Evolutionary conservation across 1,140 invertebrate species (phyloP), one percentile per base, ranked within the genome.

Genomic region (Dreissena rostriformis): DNA sequence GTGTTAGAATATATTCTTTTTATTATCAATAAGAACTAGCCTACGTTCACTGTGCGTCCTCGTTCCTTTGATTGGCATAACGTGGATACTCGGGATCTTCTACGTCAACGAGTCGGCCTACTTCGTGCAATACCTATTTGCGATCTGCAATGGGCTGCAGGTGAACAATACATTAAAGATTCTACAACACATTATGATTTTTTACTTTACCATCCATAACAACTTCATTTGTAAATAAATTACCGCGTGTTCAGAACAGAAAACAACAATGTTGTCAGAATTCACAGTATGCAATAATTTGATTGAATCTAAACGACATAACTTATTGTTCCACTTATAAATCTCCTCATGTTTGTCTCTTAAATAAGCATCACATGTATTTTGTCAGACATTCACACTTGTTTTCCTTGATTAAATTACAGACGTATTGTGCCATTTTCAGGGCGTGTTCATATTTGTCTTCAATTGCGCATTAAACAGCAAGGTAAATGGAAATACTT

Each of bases 61-160:
- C 4, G 65, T 78, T 26, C 76, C 76, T 14, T 14, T 78, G 39
- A 52, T 67, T 63, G 76, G 63, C 19, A 15, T 77, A 8, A 61
- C 76, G 8, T 78, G 76, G 76, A 53, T 78, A 15, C 39, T 78
- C 1, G 76, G 76, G 19, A 78, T 78, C 55, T 78, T 78, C 29
- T 68, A 78, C 57, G 26, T 78, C 8, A 66, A 53, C 66, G 66
- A 55, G 8, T 39, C 26, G n/a, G 67, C 55, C 63, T 26, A 49
- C 51, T 78, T 67, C 22, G 24, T 78, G 14, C 76, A 78, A 52
- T 78, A 66, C 55, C 28, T 78, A 24, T 78, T 78, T n/a, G 61
- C 76, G 1, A 78, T 78, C n/a, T 66, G 55, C 15, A 78, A 78
- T 70, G 76, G 76, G 29, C 29, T 78, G 24, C 76, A 78, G 65